phyloP scores from a whole-genome alignment of 2,888 invertebrate species.

The Romanomermis culicivorax region DNA sequence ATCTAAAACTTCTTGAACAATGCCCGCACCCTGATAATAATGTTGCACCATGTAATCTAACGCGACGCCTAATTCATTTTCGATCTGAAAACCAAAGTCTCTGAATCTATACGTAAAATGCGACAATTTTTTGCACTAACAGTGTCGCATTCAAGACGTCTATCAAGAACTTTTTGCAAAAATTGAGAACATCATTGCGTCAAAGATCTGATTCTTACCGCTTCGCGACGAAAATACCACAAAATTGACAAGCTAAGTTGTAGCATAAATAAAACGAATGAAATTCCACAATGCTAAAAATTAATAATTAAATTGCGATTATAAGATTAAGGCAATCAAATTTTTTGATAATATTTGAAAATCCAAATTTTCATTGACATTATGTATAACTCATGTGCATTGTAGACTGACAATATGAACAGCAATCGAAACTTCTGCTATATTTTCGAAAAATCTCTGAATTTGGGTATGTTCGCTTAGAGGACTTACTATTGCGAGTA shows the following conservation, averaged over 20 bases:
- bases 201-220: background rate
- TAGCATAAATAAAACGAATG: background rate
- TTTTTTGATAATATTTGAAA: background rate
- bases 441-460: too few relatives aligned
- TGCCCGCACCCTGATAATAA: constrained; percentile 24
- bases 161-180: too few relatives aligned
- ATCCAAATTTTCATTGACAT: background rate
- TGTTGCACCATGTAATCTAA: constrained; percentile 28
- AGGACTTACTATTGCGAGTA: background rate
- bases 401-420: too few relatives aligned
- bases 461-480: too few relatives aligned
- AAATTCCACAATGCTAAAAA: background rate
- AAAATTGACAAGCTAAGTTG: background rate
- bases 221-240: background rate
- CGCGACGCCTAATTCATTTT: constrained; percentile 25
- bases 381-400: background rate
- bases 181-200: background rate
- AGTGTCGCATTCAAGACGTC: too few relatives aligned
- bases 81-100: constrained; percentile 18
- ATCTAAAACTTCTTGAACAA: constrained; percentile 25
- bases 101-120: background rate
- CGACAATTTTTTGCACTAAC: too few relatives aligned
- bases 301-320: background rate
- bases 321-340: background rate
- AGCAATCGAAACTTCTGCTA: too few relatives aligned